phyloP scores from a whole-genome alignment of 2,888 invertebrate genomes.

The Gisinianus flammeolus region DNA sequence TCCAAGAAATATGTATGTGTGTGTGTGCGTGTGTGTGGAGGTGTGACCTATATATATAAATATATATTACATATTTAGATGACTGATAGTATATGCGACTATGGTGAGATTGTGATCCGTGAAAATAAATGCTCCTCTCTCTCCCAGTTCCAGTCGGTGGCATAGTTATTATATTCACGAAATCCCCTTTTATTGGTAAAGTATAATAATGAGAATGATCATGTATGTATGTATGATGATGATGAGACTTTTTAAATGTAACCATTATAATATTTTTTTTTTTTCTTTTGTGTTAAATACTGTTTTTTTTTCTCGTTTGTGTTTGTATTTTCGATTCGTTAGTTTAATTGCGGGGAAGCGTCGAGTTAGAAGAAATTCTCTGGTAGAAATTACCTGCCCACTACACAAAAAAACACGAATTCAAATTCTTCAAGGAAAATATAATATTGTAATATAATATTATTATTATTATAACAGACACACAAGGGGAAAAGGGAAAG shows the following conservation, averaged over 20 bases:
- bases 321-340: background rate
- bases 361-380: background rate
- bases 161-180: background rate
- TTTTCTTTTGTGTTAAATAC: background rate
- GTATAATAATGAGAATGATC: background rate
- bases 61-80: conserved; percentile 8
- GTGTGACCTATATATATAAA: background rate
- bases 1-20: background rate
- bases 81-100: conserved; percentile 22
- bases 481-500: background rate
- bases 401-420: background rate
- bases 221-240: background rate
- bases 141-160: background rate
- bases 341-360: background rate
- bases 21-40: too few species aligned
- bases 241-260: background rate
- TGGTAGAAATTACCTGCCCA: background rate
- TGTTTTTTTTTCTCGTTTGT: background rate
- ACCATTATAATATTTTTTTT: background rate
- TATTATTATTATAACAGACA: background rate
- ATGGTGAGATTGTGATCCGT: conserved; percentile 10
- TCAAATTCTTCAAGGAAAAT: background rate
- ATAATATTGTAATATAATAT: too few species aligned
- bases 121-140: background rate
- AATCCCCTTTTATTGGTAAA: background rate